These are phyloP conservation scores for Epinotia brunnichana DNA, from an alignment of 2,888 invertebrate species.

Conservation along the genomic window DNA sequence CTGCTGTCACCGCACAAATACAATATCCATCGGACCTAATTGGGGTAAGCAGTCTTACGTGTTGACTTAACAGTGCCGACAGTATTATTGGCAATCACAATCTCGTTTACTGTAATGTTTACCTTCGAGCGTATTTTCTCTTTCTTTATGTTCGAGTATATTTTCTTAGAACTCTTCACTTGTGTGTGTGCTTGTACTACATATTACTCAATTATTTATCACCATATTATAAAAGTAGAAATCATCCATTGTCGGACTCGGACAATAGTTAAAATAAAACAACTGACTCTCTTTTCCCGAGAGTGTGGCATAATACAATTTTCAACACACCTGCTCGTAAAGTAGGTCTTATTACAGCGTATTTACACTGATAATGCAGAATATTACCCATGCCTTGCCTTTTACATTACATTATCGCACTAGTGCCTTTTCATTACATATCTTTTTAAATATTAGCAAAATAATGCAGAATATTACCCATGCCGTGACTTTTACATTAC, in stretches of 20 bases:
- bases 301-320: not conserved
- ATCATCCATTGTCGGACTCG: not conserved
- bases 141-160: not conserved
- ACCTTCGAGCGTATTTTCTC: not conserved
- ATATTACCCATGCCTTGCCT: no score
- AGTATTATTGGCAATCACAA: conserved; percentile 28
- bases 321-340: no score
- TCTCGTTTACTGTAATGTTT: conserved; percentile 7
- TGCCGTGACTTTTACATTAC: no score
- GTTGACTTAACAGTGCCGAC: conserved; percentile 32
- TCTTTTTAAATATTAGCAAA: no score
- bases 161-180: conserved; percentile 1
- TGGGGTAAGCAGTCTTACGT: conserved; percentile 29
- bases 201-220: not conserved
- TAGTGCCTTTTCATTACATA: no score
- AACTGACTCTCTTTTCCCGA: not conserved
- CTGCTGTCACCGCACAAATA: conserved; percentile 1
- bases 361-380: no score
- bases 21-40: conserved; percentile 35
- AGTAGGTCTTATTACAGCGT: no score
- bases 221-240: conserved; percentile 3
- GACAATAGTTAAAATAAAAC: not conserved
- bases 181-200: not conserved
- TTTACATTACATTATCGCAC: no score
- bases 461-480: no score